Percentiles rank a stretch among this genome's conserved stretches.
These are phyloP conservation scores for Montipora cactus DNA, from an alignment of 64 coral and sea anemone species.

Conservation along the genomic window DNA sequence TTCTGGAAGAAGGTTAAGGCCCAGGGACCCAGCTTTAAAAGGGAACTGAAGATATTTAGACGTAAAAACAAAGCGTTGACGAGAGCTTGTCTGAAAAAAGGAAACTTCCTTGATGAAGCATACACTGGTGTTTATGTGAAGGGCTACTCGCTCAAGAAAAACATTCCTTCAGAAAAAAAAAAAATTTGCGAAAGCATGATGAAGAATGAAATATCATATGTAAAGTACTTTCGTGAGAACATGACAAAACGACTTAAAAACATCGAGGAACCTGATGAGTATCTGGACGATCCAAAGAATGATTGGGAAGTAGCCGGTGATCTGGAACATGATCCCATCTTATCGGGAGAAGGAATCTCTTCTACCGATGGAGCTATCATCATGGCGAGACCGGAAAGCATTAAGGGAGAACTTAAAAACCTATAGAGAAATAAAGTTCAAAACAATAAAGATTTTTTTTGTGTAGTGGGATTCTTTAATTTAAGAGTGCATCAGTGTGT, in stretches of 20 bases:
- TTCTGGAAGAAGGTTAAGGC: constrained; percentile 79
- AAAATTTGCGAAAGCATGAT: constrained; percentile 75
- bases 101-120: constrained; percentile 78
- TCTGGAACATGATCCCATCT: constrained; percentile 74
- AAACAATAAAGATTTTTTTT: too few relatives aligned
- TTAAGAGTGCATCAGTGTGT: too few relatives aligned
- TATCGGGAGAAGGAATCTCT: constrained; percentile 31
- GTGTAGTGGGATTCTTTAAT: too few relatives aligned
- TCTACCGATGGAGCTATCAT: not conserved
- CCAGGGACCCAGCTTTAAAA: constrained; percentile 72
- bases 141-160: constrained; percentile 72
- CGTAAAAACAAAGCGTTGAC: constrained; percentile 61
- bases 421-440: too few relatives aligned
- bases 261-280: constrained; percentile 84
- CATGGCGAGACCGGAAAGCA: not conserved
- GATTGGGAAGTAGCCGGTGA: constrained; percentile 80
- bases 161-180: constrained; percentile 46
- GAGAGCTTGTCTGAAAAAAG: constrained; percentile 66
- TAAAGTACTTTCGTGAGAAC: constrained; percentile 81
- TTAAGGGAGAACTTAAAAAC: not conserved
- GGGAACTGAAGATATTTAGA: constrained; percentile 76
- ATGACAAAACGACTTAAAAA: constrained; percentile 11
- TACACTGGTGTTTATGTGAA: constrained; percentile 91
- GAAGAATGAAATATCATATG: constrained; percentile 91
- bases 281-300: constrained; percentile 88